Evolutionary conservation across 2,113 vertebrate species (phyloP).

Genomic region (Bubo blakistoni): DNA sequence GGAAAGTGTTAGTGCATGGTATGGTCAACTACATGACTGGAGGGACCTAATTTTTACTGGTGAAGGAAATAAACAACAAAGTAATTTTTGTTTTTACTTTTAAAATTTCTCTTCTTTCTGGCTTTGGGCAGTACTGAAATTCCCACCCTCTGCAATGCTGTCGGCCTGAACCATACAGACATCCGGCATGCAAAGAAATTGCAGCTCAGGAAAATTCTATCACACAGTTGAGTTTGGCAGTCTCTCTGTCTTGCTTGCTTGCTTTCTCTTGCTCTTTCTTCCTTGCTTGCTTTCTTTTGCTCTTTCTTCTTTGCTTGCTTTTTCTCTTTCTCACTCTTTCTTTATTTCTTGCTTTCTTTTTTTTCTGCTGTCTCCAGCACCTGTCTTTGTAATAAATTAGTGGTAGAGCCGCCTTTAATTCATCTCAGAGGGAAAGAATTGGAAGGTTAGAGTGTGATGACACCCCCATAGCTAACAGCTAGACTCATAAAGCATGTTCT

Average conservation of each 20-base stretch:
- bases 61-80: background rate
- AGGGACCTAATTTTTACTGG: background rate
- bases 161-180: background rate
- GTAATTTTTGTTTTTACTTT: background rate
- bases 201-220: background rate
- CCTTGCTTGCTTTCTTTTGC: background rate
- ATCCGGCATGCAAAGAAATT: background rate
- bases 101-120: background rate
- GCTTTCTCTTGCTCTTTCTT: background rate
- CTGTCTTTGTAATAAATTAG: conserved; percentile 54
- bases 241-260: background rate
- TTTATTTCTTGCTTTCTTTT: background rate
- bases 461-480: conserved; percentile 24
- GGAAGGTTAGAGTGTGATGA: conserved; percentile 42
- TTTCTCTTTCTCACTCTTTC: background rate
- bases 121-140: background rate
- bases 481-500: conserved; percentile 44
- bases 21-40: background rate
- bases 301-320: too few species aligned
- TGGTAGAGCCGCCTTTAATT: background rate
- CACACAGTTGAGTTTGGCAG: background rate
- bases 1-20: background rate
- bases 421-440: conserved; percentile 15
- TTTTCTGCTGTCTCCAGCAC: conserved; percentile 11
- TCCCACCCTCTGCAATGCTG: background rate